Conservation (phyloP, 2,113 vertebrate genomes). For the Ochotona princeps region DNA sequence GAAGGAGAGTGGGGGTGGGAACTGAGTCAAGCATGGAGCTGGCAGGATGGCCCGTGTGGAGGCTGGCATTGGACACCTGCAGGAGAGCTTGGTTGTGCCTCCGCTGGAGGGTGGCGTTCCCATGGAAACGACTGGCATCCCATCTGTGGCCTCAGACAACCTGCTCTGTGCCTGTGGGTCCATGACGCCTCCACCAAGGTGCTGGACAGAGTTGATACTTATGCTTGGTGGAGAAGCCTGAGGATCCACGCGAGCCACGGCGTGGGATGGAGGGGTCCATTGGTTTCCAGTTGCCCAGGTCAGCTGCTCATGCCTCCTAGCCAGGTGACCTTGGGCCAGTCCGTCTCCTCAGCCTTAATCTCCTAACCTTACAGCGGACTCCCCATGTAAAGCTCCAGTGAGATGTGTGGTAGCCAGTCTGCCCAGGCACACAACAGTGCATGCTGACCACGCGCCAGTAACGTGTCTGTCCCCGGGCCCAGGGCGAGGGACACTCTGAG, state of each 20-base stretch:
- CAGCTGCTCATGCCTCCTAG: neutral
- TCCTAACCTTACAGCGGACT: neutral
- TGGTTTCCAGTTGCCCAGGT: neutral
- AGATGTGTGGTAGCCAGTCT: neutral
- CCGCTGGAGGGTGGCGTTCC: slow-evolving; percentile 19
- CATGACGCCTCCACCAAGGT: neutral
- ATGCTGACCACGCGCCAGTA: neutral
- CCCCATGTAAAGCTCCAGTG: neutral
- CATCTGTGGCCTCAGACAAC: slow-evolving; percentile 57
- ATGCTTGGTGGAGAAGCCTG: neutral
- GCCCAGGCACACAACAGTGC: neutral
- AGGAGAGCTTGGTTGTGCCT: neutral
- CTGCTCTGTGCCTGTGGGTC: slow-evolving; percentile 13
- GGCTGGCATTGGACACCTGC: neutral
- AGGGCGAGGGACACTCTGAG: neutral
- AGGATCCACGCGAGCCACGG: too few species aligned
- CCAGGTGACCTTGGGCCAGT: neutral
- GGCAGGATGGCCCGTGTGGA: neutral
- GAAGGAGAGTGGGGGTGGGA: neutral
- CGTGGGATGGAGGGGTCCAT: neutral
- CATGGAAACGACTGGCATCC: slow-evolving; percentile 58
- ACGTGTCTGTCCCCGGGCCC: neutral
- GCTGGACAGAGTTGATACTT: neutral
- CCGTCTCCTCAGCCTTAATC: neutral
- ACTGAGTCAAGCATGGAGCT: neutral